phyloP scores from a whole-genome alignment of 2,113 vertebrate species.

The Solenodon paradoxus region DNA sequence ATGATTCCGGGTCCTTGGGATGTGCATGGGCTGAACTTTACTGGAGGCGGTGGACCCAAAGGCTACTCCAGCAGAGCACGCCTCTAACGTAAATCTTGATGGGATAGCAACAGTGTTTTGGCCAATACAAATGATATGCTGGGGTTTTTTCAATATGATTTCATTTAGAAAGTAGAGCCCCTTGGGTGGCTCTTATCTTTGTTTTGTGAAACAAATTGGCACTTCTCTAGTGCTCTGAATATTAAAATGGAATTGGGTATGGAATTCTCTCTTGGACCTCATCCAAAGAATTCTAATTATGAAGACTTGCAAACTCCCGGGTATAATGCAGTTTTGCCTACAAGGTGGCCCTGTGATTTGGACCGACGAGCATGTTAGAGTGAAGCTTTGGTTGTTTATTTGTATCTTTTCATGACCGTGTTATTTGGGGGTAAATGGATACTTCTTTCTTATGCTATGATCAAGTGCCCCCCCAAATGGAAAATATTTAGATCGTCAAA shows the following conservation, averaged over 20 bases:
- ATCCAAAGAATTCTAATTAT: slow-evolving; percentile 67
- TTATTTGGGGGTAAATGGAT: background rate
- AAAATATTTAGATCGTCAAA: slow-evolving; percentile 46
- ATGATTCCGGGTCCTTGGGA: too few species aligned
- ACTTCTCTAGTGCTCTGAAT: slow-evolving; percentile 62
- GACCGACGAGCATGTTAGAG: background rate
- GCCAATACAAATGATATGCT: slow-evolving; percentile 43
- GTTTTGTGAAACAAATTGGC: slow-evolving; percentile 68
- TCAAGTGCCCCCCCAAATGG: background rate
- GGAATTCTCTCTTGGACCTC: slow-evolving; percentile 63
- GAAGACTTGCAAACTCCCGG: slow-evolving; percentile 36
- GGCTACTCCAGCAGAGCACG: too few species aligned
- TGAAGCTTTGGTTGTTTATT: slow-evolving; percentile 13
- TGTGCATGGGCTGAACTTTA: too few species aligned
- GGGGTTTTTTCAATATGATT: slow-evolving; percentile 62
- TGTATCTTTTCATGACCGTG: slow-evolving; percentile 25
- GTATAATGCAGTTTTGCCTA: slow-evolving; percentile 59
- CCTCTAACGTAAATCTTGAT: slow-evolving; percentile 49
- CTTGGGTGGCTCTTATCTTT: slow-evolving; percentile 69
- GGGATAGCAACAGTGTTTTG: slow-evolving; percentile 54
- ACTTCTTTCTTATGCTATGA: slow-evolving; percentile 30
- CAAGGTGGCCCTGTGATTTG: slow-evolving; percentile 27
- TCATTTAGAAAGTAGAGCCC: slow-evolving; percentile 67
- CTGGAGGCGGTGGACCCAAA: too few species aligned
- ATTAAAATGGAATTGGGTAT: slow-evolving; percentile 64